phyloP scores from a whole-genome alignment of 53 echinoderm and acorn worm genomes.

The Zoroaster sp. region DNA sequence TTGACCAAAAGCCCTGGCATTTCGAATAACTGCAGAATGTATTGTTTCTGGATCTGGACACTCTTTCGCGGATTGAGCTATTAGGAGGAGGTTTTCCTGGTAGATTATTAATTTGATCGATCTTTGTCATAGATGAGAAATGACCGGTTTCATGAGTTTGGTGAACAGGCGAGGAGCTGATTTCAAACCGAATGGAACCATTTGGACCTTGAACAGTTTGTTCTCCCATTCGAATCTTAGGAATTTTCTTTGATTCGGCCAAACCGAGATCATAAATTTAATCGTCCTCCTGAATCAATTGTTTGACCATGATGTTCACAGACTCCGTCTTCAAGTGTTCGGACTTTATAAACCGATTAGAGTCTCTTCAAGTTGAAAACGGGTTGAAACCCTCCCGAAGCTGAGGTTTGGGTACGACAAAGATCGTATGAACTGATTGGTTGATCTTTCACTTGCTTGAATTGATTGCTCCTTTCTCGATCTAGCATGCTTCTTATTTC shows the following conservation, averaged over 20 bases:
- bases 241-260: not conserved
- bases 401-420: too few relatives aligned
- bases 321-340: too few relatives aligned
- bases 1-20: slow-evolving; percentile 15
- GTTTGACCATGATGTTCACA: too few relatives aligned
- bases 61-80: not conserved
- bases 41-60: not conserved
- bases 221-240: slow-evolving; percentile 34
- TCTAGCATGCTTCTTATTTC: too few relatives aligned
- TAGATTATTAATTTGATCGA: slow-evolving; percentile 25
- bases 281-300: too few relatives aligned
- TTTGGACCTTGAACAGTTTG: slow-evolving; percentile 1
- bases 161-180: slow-evolving; percentile 44
- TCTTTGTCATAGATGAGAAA: slow-evolving; percentile 9
- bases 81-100: slow-evolving; percentile 44
- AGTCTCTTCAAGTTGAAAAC: too few relatives aligned
- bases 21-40: slow-evolving; percentile 24
- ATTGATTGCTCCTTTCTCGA: too few relatives aligned
- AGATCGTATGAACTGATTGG: too few relatives aligned
- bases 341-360: too few relatives aligned
- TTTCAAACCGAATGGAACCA: slow-evolving; percentile 23
- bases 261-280: too few relatives aligned
- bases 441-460: too few relatives aligned
- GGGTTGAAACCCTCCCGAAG: too few relatives aligned
- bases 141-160: slow-evolving; percentile 44